Base-by-base conservation (phyloP, 2,888 invertebrate genomes). In the Timandra comae region DNA sequence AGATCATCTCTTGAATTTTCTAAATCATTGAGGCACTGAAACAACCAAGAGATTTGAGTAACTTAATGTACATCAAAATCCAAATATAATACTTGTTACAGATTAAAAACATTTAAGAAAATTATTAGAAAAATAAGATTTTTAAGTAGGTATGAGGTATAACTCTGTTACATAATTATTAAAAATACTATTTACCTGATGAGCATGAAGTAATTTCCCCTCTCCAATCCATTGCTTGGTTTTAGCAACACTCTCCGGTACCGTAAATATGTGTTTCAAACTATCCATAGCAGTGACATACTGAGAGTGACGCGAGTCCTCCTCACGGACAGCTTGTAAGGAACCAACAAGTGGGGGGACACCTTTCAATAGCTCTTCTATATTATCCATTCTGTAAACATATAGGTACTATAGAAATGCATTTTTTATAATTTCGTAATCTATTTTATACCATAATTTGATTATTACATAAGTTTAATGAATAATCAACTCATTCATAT, bases 231-330 rank as follows among this genome's bases (percentile, higher is more conserved):
- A 93, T 33, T 94, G 93, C 65, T 96, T 93, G 0, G 98, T 97
- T 73, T 96, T 97, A 33, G 95, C 93, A 0, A 99, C 96, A 77
- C 96, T 97, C 59, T 97, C 97, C 6, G 97, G 98, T 1, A 99
- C 97, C 26, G 97, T 98, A 61, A 99, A 98, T 44, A 99, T 98
- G 63, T 99, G 98, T 69, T 98, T 98, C 13, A 99, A 86, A 67
- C 99, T 99, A 65, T 99, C 98, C 88, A 96, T 97, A 0, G 99
- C 99, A 1, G 98, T 98, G 1, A 97, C 97, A 76, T 98, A 97
- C 67, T 98, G 99, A 0, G 98, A 98, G 75, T 99, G 97, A 10
- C 93, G 90, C 50, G 94, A 93, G 66, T 98, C 98, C 73, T 99
- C 98, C 46, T 96, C 95, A 12, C 96, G 88, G 0, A 99, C 94